Evolutionary conservation across 2,113 vertebrate genomes (phyloP).

Genomic region (Spermophilus dauricus): DNA sequence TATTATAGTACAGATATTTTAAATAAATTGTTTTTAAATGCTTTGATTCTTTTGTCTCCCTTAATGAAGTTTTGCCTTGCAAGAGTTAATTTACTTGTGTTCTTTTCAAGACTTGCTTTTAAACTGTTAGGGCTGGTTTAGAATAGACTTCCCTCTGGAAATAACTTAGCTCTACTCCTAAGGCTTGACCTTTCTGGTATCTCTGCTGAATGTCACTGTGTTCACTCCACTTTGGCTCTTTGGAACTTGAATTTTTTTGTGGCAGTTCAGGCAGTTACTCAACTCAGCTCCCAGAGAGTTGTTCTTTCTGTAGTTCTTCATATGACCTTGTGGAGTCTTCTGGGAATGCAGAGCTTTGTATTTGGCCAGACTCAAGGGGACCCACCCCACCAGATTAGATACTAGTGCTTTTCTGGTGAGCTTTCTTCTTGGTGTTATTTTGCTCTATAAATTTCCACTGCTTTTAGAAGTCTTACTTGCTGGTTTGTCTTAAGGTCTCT

Average conservation of each 20-base stretch:
- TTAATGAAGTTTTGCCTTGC: constrained; percentile 32
- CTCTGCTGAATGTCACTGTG: background rate
- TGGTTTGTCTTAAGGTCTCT: background rate
- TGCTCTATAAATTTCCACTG: background rate
- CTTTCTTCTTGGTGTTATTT: background rate
- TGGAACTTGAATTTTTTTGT: background rate
- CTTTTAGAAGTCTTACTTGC: background rate
- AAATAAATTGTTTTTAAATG: background rate
- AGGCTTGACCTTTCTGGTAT: background rate
- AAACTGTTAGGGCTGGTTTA: background rate
- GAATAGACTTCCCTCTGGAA: background rate
- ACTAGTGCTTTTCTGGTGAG: background rate
- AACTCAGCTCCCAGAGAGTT: background rate
- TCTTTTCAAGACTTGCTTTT: background rate
- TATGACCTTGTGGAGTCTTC: background rate
- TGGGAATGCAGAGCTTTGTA: background rate
- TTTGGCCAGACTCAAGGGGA: background rate
- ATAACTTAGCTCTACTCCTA: background rate
- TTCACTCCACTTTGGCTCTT: background rate
- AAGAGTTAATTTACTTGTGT: constrained; percentile 7
- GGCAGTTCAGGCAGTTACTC: background rate
- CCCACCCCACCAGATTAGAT: background rate
- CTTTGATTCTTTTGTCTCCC: background rate
- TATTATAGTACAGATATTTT: background rate
- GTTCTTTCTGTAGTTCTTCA: background rate